A percentile compares a stretch with the other conserved stretches of the same genome.
These are phyloP conservation scores for Mirounga angustirostris DNA, from an alignment of 2,113 vertebrate genomes.

Conservation along the genomic window DNA sequence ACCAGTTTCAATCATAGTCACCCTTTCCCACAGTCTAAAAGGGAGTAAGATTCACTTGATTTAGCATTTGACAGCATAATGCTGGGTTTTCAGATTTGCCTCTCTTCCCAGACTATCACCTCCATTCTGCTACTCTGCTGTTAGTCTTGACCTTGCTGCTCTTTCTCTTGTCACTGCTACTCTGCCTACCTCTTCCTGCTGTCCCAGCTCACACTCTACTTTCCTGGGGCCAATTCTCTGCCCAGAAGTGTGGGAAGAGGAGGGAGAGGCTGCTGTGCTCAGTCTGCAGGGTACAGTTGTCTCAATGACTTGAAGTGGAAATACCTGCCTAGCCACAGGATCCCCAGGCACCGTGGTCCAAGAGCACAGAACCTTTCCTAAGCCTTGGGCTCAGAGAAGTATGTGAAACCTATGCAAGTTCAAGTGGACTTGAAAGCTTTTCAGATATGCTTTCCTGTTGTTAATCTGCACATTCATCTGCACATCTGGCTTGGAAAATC, in stretches of 20 bases:
- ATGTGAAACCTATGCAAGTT: background rate
- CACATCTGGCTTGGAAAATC: conserved; percentile 52
- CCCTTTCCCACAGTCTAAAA: conserved; percentile 74
- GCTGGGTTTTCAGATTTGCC: background rate
- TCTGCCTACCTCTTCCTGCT: conserved; percentile 58
- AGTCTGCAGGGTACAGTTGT: conserved; percentile 25
- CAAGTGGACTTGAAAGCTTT: conserved; percentile 57
- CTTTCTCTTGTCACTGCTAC: conserved; percentile 37
- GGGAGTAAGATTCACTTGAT: conserved; percentile 37
- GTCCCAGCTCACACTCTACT: background rate
- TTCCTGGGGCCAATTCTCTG: conserved; percentile 63
- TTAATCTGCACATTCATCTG: conserved; percentile 41
- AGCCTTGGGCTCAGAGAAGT: background rate
- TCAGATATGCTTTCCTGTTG: background rate
- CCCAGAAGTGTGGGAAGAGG: conserved; percentile 10
- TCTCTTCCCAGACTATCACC: conserved; percentile 14
- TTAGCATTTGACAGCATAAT: conserved; percentile 70
- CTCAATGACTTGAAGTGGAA: conserved; percentile 55
- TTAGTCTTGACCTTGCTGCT: conserved; percentile 41
- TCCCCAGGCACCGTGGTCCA: background rate
- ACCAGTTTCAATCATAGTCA: background rate
- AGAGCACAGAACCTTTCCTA: conserved; percentile 34
- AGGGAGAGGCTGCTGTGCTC: background rate
- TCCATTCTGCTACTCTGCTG: conserved; percentile 57
- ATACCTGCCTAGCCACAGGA: background rate